Conservation (phyloP, 1,140 invertebrate species). For the Mizuhopecten yessoensis region DNA sequence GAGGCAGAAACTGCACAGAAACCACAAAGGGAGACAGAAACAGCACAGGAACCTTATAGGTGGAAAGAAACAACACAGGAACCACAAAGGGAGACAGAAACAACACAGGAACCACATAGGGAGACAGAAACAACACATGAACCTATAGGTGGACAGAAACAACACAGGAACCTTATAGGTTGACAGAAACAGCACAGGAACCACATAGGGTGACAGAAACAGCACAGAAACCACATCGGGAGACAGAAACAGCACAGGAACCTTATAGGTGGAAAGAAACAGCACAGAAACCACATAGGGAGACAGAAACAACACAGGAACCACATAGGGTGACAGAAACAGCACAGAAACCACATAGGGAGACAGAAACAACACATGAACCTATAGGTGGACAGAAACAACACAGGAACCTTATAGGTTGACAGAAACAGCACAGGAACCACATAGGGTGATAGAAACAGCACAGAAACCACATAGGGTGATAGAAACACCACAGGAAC, state of each 20-base stretch:
- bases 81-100: background rate
- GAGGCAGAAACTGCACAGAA: background rate
- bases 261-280: background rate
- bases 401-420: background rate
- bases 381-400: background rate
- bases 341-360: background rate
- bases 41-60: background rate
- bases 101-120: background rate
- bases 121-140: background rate
- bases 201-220: background rate
- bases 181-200: background rate
- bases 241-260: background rate
- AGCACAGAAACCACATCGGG: background rate
- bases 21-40: background rate
- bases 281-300: background rate
- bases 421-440: background rate
- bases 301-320: background rate
- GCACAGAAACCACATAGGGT: background rate
- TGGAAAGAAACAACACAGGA: background rate
- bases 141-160: background rate
- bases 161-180: background rate
- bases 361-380: background rate
- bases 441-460: background rate
- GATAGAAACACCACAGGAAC: no score
- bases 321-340: background rate